Evolutionary conservation across 2,113 vertebrate genomes (phyloP).

Genomic region (zebrafish (Danio rerio)): GRCz12tu NC_133196.1:30291001-30291500

Average conservation of each 20-base stretch:
- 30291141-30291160: too few relatives aligned
- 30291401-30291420: constrained; percentile 16
- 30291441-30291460: constrained; percentile 21
- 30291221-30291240: background rate
- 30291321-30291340: background rate
- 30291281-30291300: constrained; percentile 1
- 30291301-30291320: background rate
- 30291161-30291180: constrained; percentile 3
- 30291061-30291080: too few relatives aligned
- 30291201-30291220: background rate
- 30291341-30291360: constrained; percentile 43
- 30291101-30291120: too few relatives aligned
- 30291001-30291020: too few relatives aligned
- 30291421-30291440: constrained; percentile 32
- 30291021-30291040: too few relatives aligned
- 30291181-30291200: constrained; percentile 30
- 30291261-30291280: background rate
- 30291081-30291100: too few relatives aligned
- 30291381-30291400: constrained; percentile 9
- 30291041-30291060: too few relatives aligned
- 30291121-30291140: too few relatives aligned
- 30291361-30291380: constrained; percentile 13
- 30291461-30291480: constrained; percentile 7
- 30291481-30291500: background rate
- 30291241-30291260: background rate